These are phyloP conservation scores for Neodon shergylaensis DNA, from an alignment of 2,113 vertebrate genomes.

Conservation along the genomic window DNA sequence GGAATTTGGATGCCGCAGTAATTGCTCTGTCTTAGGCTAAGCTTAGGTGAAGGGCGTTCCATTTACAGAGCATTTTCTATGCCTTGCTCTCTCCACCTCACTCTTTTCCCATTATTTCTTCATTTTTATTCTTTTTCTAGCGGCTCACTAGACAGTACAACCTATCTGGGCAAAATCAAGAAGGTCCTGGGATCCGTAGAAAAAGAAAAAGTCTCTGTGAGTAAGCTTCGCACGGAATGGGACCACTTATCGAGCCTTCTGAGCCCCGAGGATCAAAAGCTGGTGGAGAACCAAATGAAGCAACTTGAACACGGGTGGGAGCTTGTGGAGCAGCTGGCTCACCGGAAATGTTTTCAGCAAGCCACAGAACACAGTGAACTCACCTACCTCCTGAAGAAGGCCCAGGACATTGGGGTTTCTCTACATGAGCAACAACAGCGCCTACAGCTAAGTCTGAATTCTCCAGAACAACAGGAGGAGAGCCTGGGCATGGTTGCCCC, in stretches of 20 bases:
- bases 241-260: conserved; percentile 83
- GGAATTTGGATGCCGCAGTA: background rate
- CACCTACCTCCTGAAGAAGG: conserved; percentile 81
- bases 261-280: conserved; percentile 84
- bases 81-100: background rate
- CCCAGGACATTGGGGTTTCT: conserved; percentile 82
- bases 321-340: conserved; percentile 83
- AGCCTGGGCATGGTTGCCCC: conserved; percentile 79
- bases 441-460: conserved; percentile 65
- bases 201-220: conserved; percentile 86
- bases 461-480: conserved; percentile 78
- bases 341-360: conserved; percentile 84
- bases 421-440: conserved; percentile 83
- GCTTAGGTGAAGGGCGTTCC: background rate
- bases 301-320: conserved; percentile 88
- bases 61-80: background rate
- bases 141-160: conserved; percentile 84
- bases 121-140: conserved; percentile 78
- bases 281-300: conserved; percentile 83
- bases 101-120: background rate
- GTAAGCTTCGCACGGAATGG: conserved; percentile 83
- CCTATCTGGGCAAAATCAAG: conserved; percentile 86
- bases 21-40: background rate
- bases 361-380: conserved; percentile 80
- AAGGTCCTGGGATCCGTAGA: conserved; percentile 84